These are phyloP conservation scores for Oxyruncus cristatus DNA, from an alignment of 2,113 vertebrate species.

Conservation along the genomic window DNA sequence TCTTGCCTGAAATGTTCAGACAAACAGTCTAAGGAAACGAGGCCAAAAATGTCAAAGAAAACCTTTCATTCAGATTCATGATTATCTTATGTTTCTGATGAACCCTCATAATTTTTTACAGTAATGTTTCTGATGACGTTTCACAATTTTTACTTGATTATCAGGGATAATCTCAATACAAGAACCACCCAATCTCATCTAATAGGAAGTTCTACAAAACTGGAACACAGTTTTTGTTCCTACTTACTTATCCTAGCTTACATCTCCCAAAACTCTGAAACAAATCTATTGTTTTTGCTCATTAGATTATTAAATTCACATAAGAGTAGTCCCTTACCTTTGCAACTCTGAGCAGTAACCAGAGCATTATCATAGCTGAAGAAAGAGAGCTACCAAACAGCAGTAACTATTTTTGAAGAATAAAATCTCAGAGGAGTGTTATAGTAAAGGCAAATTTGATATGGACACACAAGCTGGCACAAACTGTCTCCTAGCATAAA, in stretches of 20 bases:
- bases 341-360: background rate
- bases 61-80: background rate
- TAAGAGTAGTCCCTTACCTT: background rate
- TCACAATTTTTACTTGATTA: background rate
- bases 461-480: background rate
- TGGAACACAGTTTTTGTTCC: background rate
- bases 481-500: background rate
- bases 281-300: background rate
- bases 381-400: background rate
- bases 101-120: background rate
- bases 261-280: background rate
- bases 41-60: background rate
- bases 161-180: background rate
- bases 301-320: background rate
- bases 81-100: background rate
- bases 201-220: background rate
- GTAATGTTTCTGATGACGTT: background rate
- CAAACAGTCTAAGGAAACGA: background rate
- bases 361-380: background rate
- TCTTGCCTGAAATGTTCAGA: background rate
- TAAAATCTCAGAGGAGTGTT: background rate
- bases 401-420: background rate
- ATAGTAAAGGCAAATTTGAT: background rate
- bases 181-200: background rate
- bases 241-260: background rate